A percentile compares a stretch with the other conserved stretches of the same genome.
Conservation (phyloP, 2,797 vertebrate genomes). For the Neomorphus geoffroyi region DNA sequence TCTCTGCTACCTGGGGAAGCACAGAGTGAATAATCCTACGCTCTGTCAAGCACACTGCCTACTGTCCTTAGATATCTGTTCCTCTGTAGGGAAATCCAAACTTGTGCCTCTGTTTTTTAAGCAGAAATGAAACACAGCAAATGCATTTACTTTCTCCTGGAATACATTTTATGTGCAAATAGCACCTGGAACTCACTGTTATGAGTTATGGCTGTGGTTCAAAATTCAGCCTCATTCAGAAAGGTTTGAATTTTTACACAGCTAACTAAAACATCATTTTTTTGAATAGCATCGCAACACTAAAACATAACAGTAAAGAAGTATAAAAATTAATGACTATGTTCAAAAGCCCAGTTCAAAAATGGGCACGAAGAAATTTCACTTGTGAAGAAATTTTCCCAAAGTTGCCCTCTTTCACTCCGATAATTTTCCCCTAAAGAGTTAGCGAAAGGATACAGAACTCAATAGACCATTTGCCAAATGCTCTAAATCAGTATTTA, state of each 20-base stretch:
- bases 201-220: not conserved
- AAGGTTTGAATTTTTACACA: not conserved
- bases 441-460: not conserved
- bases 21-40: not conserved
- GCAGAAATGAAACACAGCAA: not conserved
- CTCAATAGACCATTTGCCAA: not conserved
- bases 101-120: not conserved
- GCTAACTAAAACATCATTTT: not conserved
- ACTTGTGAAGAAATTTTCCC: not conserved
- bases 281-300: not conserved
- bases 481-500: conserved; percentile 37
- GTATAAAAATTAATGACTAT: not conserved
- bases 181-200: not conserved
- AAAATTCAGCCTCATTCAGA: not conserved
- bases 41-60: not conserved
- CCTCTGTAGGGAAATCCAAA: not conserved
- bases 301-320: not conserved
- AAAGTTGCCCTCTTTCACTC: not conserved
- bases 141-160: not conserved
- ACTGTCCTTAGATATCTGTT: not conserved
- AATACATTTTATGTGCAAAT: not conserved
- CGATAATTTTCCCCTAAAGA: not conserved
- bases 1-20: not conserved
- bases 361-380: not conserved
- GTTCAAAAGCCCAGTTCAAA: not conserved